Base-by-base conservation (phyloP, 2,888 invertebrate species). In the Lithophane semibrunnea region DNA sequence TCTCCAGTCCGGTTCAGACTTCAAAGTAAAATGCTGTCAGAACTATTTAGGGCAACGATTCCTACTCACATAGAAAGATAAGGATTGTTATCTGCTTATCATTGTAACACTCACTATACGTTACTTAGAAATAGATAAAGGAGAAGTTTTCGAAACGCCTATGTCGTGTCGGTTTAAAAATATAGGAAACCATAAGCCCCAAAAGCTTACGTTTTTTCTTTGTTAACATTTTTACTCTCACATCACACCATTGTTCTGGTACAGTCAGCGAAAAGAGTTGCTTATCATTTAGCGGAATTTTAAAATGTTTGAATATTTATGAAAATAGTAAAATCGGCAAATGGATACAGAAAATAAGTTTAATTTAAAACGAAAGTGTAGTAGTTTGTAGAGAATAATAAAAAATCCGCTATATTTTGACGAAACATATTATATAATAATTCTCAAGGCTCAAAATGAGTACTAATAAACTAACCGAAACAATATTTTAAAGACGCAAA, bases 1-100 rank as follows among this genome's bases (percentile, higher is more conserved):
- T 12, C 16, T 29, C 16, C 16, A 44, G 21, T 42, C 29, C 16
- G 1, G 21, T 44, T 10, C 0, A 16, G 3, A 24, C 24, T 29
- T 16, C 1, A 47, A 49, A 29, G 29, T 29, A 24, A 52, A 60
- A 61, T 54, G 16, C 16, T 52, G 42, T 73, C n/a, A 56, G 4
- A 58, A 75, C 18, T 69, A 80, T 83, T 13, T 83, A 78, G 83
- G 71, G 54, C 80, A 78, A 56, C 54, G 10, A 78, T 61, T 66
- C 29, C 42, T 70, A 61, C 42, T 37, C 47, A 24, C 75, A 64
- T 21, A 42, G 24, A 73, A 44, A 54, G 80, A 83, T 80, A 80
- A 80, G 69, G 13, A 21, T 4, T 77, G 54, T 83, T 80, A 80
- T 80, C 80, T n/a, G 10, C 18, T 78, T 80, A 83, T 80, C 79